These are phyloP conservation scores for Madoqua kirkii DNA, from an alignment of 2,113 vertebrate species.

Conservation along the genomic window DNA sequence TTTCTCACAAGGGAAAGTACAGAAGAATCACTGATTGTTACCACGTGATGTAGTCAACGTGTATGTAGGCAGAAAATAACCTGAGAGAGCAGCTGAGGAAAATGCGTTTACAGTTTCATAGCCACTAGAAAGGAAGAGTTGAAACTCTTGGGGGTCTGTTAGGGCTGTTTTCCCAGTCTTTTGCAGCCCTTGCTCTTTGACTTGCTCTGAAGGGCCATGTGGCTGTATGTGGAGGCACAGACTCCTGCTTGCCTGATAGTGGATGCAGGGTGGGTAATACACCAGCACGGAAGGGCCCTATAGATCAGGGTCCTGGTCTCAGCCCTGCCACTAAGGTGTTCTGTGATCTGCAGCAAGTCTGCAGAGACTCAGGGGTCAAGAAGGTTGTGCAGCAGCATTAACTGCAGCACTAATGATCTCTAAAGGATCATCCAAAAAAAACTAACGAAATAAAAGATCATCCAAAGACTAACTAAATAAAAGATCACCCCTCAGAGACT, in stretches of 20 bases:
- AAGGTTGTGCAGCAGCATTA: neutral
- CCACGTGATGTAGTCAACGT: conserved; percentile 54
- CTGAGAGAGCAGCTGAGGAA: conserved; percentile 56
- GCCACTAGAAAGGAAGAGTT: conserved; percentile 53
- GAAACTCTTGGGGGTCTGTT: conserved; percentile 51
- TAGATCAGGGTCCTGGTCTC: neutral
- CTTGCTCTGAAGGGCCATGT: neutral
- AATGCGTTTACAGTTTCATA: conserved; percentile 64
- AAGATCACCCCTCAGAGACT: neutral
- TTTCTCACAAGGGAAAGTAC: conserved; percentile 55
- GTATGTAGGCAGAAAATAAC: conserved; percentile 44
- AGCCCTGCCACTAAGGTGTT: neutral
- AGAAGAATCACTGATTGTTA: conserved; percentile 5
- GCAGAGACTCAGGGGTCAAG: neutral
- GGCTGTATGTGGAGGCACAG: neutral
- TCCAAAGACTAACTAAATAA: neutral
- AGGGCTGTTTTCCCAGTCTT: neutral
- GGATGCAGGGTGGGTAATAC: neutral
- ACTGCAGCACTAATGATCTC: neutral
- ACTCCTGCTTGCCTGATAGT: neutral
- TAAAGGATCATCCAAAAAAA: neutral
- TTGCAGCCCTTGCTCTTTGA: neutral
- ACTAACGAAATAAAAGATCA: neutral
- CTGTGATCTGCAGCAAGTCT: neutral
- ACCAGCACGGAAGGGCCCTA: neutral